Conservation (phyloP, 2,888 invertebrate species). For the Fabriciana adippe region DNA sequence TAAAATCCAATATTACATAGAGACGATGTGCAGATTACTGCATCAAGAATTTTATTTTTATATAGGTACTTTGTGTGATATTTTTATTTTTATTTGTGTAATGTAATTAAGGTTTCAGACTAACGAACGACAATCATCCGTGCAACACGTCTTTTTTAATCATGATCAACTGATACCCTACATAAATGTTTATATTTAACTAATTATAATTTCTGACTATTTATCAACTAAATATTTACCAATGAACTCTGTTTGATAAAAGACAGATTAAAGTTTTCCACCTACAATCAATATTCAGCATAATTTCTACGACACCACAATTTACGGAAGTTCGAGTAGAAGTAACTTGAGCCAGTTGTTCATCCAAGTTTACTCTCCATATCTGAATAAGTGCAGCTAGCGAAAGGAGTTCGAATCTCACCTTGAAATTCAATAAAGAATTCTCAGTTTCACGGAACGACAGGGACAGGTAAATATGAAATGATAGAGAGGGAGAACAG, state of each 20-base stretch:
- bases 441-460: conserved; percentile 36
- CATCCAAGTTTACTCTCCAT: conserved; percentile 33
- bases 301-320: conserved; percentile 36
- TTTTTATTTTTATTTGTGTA: too few species aligned
- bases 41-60: too few species aligned
- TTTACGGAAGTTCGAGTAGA: conserved; percentile 38
- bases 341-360: conserved; percentile 37
- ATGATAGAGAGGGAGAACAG: conserved; percentile 58
- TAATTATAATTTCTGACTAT: too few species aligned
- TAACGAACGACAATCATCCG: too few species aligned
- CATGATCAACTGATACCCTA: too few species aligned
- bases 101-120: too few species aligned
- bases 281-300: conserved; percentile 33
- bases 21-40: too few species aligned
- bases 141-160: too few species aligned
- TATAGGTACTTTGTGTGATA: too few species aligned
- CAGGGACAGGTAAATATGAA: conserved; percentile 37
- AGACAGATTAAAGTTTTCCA: neutral
- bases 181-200: too few species aligned
- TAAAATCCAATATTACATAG: too few species aligned
- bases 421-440: conserved; percentile 57
- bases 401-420: conserved; percentile 29
- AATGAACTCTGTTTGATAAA: neutral
- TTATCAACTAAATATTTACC: too few species aligned
- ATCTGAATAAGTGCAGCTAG: conserved; percentile 31